A percentile compares a stretch with the other conserved stretches of the same genome.
Evolutionary conservation across 2,797 vertebrate genomes (phyloP).

Genomic region (Arctocebus calabarensis): DNA sequence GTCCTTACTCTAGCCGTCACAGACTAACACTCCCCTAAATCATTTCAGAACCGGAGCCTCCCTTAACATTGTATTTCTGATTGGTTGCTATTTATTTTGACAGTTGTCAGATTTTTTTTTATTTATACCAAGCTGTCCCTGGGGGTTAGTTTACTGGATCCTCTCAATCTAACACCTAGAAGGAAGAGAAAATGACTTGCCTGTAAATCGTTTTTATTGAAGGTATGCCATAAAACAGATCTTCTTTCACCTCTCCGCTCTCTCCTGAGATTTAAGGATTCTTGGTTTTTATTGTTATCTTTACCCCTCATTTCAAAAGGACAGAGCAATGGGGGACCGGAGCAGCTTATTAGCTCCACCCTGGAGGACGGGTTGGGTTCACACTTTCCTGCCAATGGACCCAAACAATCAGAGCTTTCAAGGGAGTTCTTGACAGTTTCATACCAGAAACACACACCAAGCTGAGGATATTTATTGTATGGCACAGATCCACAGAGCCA

Average conservation of each 20-base stretch:
- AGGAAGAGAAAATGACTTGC: conserved; percentile 75
- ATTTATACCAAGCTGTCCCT: conserved; percentile 73
- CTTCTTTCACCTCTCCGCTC: conserved; percentile 52
- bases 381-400: background rate
- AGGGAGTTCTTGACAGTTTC: background rate
- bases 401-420: background rate
- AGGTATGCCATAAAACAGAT: conserved; percentile 57
- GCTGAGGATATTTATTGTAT: background rate
- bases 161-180: conserved; percentile 70
- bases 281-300: conserved; percentile 58
- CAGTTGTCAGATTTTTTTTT: conserved; percentile 69
- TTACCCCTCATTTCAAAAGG: conserved; percentile 63
- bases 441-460: background rate
- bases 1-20: background rate
- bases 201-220: conserved; percentile 76
- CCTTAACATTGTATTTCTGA: conserved; percentile 25
- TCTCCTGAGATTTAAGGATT: conserved; percentile 71
- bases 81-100: conserved; percentile 76
- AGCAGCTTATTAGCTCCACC: background rate
- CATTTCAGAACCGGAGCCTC: conserved; percentile 33
- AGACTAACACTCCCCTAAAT: conserved; percentile 14
- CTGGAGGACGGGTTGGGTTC: background rate
- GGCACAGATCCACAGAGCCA: background rate
- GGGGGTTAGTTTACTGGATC: conserved; percentile 65
- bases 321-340: background rate